Evolutionary conservation across 1,140 invertebrate genomes (phyloP).

Genomic region (Bombus breviceps): DNA sequence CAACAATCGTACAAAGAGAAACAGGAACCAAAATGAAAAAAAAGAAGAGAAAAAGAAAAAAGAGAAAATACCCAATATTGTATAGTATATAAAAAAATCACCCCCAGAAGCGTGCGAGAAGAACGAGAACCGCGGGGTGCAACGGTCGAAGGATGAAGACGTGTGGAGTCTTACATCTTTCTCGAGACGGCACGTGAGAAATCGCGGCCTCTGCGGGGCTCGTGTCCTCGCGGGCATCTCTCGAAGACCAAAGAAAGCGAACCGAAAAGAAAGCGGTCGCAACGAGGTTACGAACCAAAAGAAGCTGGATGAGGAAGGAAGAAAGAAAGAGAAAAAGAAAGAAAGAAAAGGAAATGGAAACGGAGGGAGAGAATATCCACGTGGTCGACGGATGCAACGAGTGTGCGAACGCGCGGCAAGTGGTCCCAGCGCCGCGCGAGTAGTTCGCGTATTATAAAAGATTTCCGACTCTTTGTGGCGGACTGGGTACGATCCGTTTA

Average conservation of each 20-base stretch:
- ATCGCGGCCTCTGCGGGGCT: conserved; percentile 27
- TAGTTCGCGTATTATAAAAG: conserved; percentile 72
- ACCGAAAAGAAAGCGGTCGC: conserved; percentile 23
- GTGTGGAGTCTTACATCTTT: neutral
- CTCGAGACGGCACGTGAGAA: conserved; percentile 48
- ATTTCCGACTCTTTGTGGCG: conserved; percentile 80
- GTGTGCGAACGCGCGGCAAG: conserved; percentile 81
- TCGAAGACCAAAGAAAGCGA: conserved; percentile 12
- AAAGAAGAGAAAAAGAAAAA: neutral
- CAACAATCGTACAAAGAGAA: too few relatives aligned
- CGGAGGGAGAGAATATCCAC: conserved; percentile 57
- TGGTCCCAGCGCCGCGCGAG: conserved; percentile 69
- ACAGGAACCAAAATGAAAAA: too few relatives aligned
- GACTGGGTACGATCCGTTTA: conserved; percentile 52
- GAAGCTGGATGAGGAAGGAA: conserved; percentile 15
- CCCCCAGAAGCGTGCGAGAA: neutral
- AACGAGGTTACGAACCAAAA: neutral
- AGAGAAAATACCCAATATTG: neutral
- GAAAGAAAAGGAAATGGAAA: conserved; percentile 25
- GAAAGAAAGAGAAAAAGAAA: conserved; percentile 24
- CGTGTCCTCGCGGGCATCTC: conserved; percentile 43
- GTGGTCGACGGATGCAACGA: conserved; percentile 63
- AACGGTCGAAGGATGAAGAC: conserved; percentile 31
- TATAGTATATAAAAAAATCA: neutral
- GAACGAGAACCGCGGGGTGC: neutral